A percentile compares a stretch with the other conserved stretches of the same genome.
phyloP scores from a whole-genome alignment of 2,113 vertebrate species.

The Podarcis cretensis region DNA sequence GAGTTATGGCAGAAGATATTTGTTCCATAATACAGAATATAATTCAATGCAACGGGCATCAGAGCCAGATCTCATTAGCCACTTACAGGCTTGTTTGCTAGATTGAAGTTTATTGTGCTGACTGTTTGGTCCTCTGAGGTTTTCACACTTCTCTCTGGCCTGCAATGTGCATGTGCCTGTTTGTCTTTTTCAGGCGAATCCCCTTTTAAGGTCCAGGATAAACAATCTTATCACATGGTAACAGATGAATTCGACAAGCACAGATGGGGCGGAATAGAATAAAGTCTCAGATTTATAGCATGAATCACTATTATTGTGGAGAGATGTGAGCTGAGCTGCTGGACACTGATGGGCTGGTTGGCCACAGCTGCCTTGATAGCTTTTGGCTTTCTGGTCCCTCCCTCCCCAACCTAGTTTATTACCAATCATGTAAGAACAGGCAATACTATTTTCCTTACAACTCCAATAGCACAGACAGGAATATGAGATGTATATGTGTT shows the following conservation, averaged over 20 bases:
- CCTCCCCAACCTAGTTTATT: not conserved
- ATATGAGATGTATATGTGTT: not conserved
- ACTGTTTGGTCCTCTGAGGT: constrained; percentile 13
- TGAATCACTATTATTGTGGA: not conserved
- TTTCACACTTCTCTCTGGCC: not conserved
- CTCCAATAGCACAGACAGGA: not conserved
- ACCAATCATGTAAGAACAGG: not conserved
- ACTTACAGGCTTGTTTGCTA: constrained; percentile 5
- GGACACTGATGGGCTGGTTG: not conserved
- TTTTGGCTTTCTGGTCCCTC: not conserved
- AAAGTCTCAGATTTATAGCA: constrained; percentile 14
- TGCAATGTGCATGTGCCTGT: not conserved
- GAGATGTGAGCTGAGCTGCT: not conserved
- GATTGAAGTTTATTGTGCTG: constrained; percentile 14
- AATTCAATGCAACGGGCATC: constrained; percentile 11
- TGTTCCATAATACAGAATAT: constrained; percentile 17
- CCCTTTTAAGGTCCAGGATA: constrained; percentile 3
- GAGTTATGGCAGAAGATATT: constrained; percentile 15
- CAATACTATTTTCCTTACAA: not conserved
- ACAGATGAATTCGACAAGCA: constrained; percentile 6
- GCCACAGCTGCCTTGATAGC: not conserved
- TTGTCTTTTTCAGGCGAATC: constrained; percentile 4
- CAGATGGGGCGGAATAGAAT: constrained; percentile 3
- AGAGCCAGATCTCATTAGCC: constrained; percentile 27
- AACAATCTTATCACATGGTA: constrained; percentile 39